phyloP scores from a whole-genome alignment of 64 coral and sea anemone genomes.

The Pocillopora verrucosa region DNA sequence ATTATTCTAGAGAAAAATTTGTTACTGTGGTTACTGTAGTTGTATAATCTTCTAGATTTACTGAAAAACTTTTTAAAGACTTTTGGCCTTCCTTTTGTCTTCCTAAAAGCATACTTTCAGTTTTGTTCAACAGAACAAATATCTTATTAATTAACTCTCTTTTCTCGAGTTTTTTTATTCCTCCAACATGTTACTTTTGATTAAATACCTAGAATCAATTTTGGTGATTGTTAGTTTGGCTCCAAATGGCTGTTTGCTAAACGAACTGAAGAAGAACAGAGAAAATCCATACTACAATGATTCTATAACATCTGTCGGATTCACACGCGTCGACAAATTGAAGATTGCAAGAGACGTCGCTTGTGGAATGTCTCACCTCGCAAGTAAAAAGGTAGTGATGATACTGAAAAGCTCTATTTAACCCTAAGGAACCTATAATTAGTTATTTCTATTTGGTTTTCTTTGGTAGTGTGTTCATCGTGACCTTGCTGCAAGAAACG shows the following conservation, averaged over 20 bases:
- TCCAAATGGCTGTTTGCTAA: conserved; percentile 31
- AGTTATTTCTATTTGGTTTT: background rate
- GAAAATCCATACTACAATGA: background rate
- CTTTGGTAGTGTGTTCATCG: background rate
- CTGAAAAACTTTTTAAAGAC: background rate
- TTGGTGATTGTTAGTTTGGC: conserved; percentile 34
- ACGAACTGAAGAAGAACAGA: conserved; percentile 6
- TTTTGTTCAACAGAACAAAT: too few relatives aligned
- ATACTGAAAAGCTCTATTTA: background rate
- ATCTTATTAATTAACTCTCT: too few relatives aligned
- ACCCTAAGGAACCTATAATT: background rate
- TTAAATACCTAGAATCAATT: background rate
- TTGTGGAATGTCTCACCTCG: background rate
- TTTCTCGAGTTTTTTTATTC: background rate
- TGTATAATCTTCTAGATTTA: background rate
- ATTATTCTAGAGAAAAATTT: background rate
- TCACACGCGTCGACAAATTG: background rate
- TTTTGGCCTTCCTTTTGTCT: background rate
- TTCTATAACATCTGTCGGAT: background rate
- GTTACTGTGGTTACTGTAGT: background rate
- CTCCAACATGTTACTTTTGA: background rate
- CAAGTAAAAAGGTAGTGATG: background rate
- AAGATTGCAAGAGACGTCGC: conserved; percentile 10
- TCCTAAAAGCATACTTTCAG: background rate
- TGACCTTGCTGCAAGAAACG: background rate